Base-by-base conservation (phyloP, 2,888 invertebrate genomes). In the Frankliniella fusca region DNA sequence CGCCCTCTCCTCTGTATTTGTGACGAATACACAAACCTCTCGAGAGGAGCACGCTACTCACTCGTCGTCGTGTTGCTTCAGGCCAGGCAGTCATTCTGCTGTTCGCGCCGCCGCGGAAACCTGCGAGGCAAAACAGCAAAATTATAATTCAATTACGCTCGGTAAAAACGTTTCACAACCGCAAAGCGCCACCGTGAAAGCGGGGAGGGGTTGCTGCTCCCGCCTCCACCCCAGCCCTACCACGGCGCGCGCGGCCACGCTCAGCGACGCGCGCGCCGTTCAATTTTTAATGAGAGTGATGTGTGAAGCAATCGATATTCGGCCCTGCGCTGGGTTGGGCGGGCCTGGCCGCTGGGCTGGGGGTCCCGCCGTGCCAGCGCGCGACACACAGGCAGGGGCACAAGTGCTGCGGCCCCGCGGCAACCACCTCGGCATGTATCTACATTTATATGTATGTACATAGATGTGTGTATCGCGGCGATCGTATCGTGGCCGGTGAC, bases 221-320 rank as follows among this genome's bases (percentile, higher is more conserved):
- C 38, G 38, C 38, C 2, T 38, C 38, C 38, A 38, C 38, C 38
- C 38, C 38, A 38, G 5, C 38, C 38, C 38, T 38, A 5, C 54
- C 54, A 15, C 70, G 10, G 70, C 70, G 27, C 70, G 70, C 70
- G 27, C 70, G 23, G 70, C 70, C 70, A 27, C 70, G 27, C 23
- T 27, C 70, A 61, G 61, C 70, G 70, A 27, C 38, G 2, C 70
- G 70, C 38, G 2, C 70, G 70, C 27, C 70, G 70, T 76, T 76
- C 70, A 76, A 76, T 76, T 76, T 76, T 76, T 76, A 76, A 76
- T 76, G 70, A 76, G 70, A 76, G 70, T 76, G 70, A 76, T 76
- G 70, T 76, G 70, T 76, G 70, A 76, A 76, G 70, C 27, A 27
- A 76, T 76, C 70, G 70, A 76, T 76, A 76, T 76, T 76, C 70